These are phyloP conservation scores for Novumbra hubbsi DNA, from an alignment of 2,797 vertebrate species.

Conservation along the genomic window DNA sequence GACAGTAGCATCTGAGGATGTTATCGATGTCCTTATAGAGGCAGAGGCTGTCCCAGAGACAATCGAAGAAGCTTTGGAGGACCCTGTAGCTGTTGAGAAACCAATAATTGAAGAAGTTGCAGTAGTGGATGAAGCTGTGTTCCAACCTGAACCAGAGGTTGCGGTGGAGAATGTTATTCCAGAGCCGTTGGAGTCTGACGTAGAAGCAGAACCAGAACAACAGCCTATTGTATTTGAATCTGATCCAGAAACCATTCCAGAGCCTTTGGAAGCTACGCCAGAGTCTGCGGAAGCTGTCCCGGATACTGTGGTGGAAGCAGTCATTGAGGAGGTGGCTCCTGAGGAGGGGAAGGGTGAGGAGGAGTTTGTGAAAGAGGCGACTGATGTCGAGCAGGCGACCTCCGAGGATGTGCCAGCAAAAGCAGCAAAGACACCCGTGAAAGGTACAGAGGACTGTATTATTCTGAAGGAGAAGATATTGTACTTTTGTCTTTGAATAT, in stretches of 20 bases:
- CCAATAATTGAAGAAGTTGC: slow-evolving; percentile 11
- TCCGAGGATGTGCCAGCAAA: slow-evolving; percentile 26
- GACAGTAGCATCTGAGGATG: slow-evolving; percentile 4
- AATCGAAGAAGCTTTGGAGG: background rate
- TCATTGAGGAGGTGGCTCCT: slow-evolving; percentile 24
- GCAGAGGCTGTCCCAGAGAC: too few species aligned
- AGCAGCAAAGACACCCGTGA: slow-evolving; percentile 27
- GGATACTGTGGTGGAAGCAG: background rate
- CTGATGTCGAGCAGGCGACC: slow-evolving; percentile 7
- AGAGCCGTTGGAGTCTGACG: background rate
- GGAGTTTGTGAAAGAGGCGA: slow-evolving; percentile 11
- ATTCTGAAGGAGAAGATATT: background rate
- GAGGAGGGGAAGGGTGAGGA: slow-evolving; percentile 7
- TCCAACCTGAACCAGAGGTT: slow-evolving; percentile 5
- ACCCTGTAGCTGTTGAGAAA: background rate
- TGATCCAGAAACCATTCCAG: background rate
- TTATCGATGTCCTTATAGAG: too few species aligned
- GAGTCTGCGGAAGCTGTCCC: background rate
- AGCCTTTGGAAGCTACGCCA: background rate
- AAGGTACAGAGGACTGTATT: slow-evolving; percentile 44
- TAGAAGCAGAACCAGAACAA: background rate
- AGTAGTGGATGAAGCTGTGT: background rate
- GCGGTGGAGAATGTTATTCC: slow-evolving; percentile 20
- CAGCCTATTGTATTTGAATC: slow-evolving; percentile 20
- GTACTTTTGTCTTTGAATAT: background rate